Percentiles rank a stretch among this genome's conserved stretches.
These are phyloP conservation scores for Heliocidaris erythrogramma DNA, from an alignment of 35 echinoderm and acorn worm species.

Conservation along the genomic window DNA sequence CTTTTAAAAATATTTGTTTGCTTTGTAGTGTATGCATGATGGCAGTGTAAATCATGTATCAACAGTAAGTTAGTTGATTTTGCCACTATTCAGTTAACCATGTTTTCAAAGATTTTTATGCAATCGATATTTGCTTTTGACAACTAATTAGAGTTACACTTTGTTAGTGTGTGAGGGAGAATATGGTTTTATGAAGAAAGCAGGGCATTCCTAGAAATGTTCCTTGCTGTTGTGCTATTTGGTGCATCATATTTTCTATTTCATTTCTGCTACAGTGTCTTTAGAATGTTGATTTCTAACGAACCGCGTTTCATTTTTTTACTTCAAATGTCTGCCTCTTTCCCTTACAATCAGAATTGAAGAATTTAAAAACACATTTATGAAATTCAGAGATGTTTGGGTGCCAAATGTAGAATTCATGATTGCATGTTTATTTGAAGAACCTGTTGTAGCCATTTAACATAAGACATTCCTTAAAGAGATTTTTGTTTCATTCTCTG, in stretches of 20 bases:
- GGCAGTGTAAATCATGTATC: neutral
- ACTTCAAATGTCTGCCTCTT: neutral
- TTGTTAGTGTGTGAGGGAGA: neutral
- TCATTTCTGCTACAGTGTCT: neutral
- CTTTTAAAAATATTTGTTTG: neutral
- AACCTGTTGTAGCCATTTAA: neutral
- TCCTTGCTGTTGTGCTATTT: neutral
- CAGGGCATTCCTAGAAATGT: neutral
- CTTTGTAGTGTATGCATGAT: neutral
- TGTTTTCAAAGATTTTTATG: too few relatives aligned
- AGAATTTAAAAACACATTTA: neutral
- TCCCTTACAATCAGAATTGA: neutral
- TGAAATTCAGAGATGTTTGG: neutral
- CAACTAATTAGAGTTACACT: neutral
- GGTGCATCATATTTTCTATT: too few relatives aligned
- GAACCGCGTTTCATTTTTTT: neutral
- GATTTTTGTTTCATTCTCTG: neutral
- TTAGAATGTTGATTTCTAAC: neutral
- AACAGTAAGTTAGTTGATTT: too few relatives aligned
- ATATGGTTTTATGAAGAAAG: neutral
- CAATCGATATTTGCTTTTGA: too few relatives aligned
- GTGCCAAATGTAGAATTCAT: neutral
- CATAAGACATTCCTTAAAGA: neutral
- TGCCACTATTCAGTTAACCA: too few relatives aligned
- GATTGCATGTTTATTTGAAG: neutral